These are phyloP conservation scores for Venustaconcha ellipsiformis DNA, from an alignment of 1,140 invertebrate species.

Conservation along the genomic window DNA sequence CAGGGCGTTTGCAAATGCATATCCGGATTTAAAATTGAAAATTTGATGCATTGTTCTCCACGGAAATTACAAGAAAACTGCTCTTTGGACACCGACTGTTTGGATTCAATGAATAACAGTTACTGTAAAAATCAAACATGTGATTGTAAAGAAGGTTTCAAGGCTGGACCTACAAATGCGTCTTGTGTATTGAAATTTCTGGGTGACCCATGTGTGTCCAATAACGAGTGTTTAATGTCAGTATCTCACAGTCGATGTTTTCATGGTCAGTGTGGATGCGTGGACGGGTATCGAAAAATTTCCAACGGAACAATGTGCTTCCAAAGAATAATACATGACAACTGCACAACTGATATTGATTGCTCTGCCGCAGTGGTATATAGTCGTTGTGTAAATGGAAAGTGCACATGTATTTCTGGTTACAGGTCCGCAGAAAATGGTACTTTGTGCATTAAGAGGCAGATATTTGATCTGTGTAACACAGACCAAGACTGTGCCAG, in stretches of 20 bases:
- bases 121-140: conserved; percentile 27
- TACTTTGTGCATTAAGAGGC: conserved; percentile 16
- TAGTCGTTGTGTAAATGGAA: conserved; percentile 6
- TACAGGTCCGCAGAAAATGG: conserved; percentile 24
- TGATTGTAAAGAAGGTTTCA: conserved; percentile 24
- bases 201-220: conserved; percentile 26
- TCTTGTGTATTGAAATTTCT: conserved; percentile 28
- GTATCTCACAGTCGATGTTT: conserved; percentile 36
- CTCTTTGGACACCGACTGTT: conserved; percentile 35
- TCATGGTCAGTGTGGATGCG: conserved; percentile 29
- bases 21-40: conserved; percentile 16
- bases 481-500: too few relatives aligned
- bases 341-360: conserved; percentile 14
- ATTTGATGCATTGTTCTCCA: conserved; percentile 10
- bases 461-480: too few relatives aligned
- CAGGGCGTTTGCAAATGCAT: conserved; percentile 18
- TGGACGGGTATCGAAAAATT: conserved; percentile 25
- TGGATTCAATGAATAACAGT: conserved; percentile 24
- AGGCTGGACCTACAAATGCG: not conserved
- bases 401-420: conserved; percentile 16
- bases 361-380: conserved; percentile 5
- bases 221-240: conserved; percentile 35
- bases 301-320: too few relatives aligned
- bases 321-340: not conserved
- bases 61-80: conserved; percentile 35